phyloP scores from a whole-genome alignment of 2,797 vertebrate species.

The Sebastiscus tertius region DNA sequence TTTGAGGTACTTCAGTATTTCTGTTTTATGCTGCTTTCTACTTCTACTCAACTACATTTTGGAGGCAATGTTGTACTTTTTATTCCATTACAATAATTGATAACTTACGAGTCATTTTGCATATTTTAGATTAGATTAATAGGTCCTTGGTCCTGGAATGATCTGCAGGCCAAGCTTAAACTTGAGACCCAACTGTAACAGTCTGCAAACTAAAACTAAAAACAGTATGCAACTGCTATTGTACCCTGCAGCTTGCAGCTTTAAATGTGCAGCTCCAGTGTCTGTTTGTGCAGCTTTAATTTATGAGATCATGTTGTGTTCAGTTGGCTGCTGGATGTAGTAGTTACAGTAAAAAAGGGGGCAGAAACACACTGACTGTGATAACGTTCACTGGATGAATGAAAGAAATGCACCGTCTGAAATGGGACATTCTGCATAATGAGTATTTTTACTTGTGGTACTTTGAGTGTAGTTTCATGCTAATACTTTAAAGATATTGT shows the following conservation, averaged over 20 bases:
- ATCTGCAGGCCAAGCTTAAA: too few relatives aligned
- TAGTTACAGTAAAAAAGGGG: background rate
- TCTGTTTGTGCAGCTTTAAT: background rate
- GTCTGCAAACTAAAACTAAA: too few relatives aligned
- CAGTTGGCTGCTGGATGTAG: background rate
- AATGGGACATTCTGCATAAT: too few relatives aligned
- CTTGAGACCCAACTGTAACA: too few relatives aligned
- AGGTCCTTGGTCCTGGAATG: background rate
- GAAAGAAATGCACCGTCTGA: conserved; percentile 1
- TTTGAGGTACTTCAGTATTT: background rate
- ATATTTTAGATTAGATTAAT: background rate
- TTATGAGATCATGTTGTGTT: background rate
- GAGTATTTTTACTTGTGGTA: too few relatives aligned
- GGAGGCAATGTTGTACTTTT: background rate
- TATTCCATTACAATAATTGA: background rate
- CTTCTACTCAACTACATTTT: background rate
- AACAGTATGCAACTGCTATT: background rate
- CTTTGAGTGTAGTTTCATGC: too few relatives aligned
- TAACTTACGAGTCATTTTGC: background rate
- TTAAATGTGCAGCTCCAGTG: background rate
- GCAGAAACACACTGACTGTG: conserved; percentile 1
- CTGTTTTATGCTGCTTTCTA: background rate
- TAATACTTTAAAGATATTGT: too few relatives aligned
- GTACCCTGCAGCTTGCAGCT: background rate
- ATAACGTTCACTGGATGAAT: conserved; percentile 26